Evolutionary conservation across 1,140 invertebrate species (phyloP), one percentile per base, ranked within the genome.

Genomic region (Sycophila sp.): DNA sequence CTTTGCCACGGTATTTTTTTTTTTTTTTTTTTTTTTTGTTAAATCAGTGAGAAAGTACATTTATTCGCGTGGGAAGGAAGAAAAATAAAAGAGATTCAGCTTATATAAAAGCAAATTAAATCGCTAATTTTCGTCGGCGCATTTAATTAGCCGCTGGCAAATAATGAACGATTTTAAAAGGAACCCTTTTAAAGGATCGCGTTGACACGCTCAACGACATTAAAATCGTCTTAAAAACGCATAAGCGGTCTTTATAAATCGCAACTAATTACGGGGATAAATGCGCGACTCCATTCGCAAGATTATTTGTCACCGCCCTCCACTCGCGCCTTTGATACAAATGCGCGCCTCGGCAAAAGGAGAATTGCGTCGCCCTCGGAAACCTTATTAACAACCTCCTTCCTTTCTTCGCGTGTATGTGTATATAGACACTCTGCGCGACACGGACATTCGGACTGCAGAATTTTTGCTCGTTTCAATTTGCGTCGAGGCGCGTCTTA

Each of bases 201-300:
- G 32, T 38, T 51, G 58, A 53, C 34, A 7, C 22, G 11, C 22
- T 36, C 40, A 60, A n/a, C 24, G 17, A 34, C 10, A 69, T 69
- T 60, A 69, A 60, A 26, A 30, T 69, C 22, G 30, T 17, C 36
- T 38, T 30, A 62, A 66, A 72, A 64, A 62, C 55, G 30, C 38
- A 60, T 19, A 60, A 60, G 45, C 42, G 10, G 2, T 8, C 17
- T 63, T 71, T 72, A 82, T 81, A 78, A 82, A 83, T 80, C 74
- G 76, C 69, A 71, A 75, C 71, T 83, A 79, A 82, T 83, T 82
- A 81, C 69, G 73, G 63, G 72, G 75, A 81, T 78, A 77, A 81
- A 82, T 80, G 68, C 63, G 42, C 65, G 36, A 32, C 40, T 19
- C 11, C 32, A n/a, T 36, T 38, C 13, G 38, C 58, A 45, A 30